Conservation (phyloP, 2,797 vertebrate species). For the Catamblyrhynchus diadema region DNA sequence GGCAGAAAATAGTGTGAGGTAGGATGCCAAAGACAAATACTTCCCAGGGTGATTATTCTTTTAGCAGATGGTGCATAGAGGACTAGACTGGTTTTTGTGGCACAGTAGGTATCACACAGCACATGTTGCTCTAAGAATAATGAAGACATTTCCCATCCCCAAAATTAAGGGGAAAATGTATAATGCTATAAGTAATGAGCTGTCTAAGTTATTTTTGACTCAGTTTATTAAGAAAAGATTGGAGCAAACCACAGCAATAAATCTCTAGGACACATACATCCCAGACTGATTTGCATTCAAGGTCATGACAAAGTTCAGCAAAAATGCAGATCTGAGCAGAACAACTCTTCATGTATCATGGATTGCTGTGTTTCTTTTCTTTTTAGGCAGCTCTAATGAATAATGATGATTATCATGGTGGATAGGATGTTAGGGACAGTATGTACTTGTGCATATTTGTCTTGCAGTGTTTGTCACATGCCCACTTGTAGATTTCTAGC, state of each 20-base stretch:
- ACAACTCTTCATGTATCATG: neutral
- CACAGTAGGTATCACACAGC: neutral
- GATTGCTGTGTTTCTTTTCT: neutral
- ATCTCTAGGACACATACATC: neutral
- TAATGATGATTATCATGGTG: neutral
- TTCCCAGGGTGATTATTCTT: neutral
- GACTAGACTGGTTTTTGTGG: neutral
- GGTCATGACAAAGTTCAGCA: conserved; percentile 24
- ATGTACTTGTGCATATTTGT: neutral
- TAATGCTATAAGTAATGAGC: conserved; percentile 25
- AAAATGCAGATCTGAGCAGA: conserved; percentile 11
- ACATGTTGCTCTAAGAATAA: conserved; percentile 22
- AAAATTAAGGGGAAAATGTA: conserved; percentile 6
- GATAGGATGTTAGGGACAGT: neutral
- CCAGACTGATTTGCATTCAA: conserved; percentile 41
- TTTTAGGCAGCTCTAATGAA: neutral
- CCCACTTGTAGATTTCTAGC: neutral
- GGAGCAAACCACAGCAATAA: conserved; percentile 38
- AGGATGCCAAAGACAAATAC: neutral
- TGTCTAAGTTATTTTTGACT: conserved; percentile 53
- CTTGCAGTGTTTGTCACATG: neutral
- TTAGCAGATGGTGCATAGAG: neutral
- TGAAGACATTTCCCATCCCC: neutral
- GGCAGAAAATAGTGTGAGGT: neutral
- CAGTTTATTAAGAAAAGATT: conserved; percentile 49